Base-by-base conservation (phyloP, 2,113 vertebrate genomes). In the Pavo muticus region DNA sequence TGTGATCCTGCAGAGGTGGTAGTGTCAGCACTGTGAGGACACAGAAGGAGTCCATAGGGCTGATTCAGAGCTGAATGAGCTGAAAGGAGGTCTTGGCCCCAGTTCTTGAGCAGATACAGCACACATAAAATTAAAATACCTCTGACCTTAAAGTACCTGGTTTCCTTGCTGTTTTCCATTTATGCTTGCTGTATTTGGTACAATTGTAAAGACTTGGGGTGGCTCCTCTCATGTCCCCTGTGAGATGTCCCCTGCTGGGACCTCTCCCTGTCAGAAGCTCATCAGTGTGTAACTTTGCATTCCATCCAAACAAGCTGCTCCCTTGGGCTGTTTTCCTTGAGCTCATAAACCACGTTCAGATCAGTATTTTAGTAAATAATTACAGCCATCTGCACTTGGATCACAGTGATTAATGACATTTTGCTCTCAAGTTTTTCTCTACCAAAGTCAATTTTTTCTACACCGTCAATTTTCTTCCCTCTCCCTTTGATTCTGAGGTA, bases 391-490 rank as follows among this genome's bases (percentile, higher is more conserved):
- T 84, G 18, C 20, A 52, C 74, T 75, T 76, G 72, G 14, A 75
- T 72, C 63, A 32, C 44, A 68, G 29, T 25, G 23, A 67, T 45
- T 73, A 91, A 50, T 2, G 1, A 4, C 13, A 50, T 82, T 94
- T 93, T 88, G 17, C 44, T 94, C 32, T 80, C 87, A 35, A 69
- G 65, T 87, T 78, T 91, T 60, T 84, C 44, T 84, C 47, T 17
- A 25, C 52, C 69, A 9, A 75, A 81, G 11, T 54, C 52, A 10
- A 30, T 54, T 54, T 54, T 54, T 27, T 30, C 52, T 17, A 10
- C 39, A 39, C 21, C 2, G 3, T 52, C 72, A 17, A 50, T 90
- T 94, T 91, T 81, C 32, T 74, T 67, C 72, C 68, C 47, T 76
- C 30, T 87, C 59, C 61, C 48, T 91, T 90, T 14, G 21, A 50